phyloP scores from a whole-genome alignment of 2,888 invertebrate genomes.

The Lomographa bimaculata region DNA sequence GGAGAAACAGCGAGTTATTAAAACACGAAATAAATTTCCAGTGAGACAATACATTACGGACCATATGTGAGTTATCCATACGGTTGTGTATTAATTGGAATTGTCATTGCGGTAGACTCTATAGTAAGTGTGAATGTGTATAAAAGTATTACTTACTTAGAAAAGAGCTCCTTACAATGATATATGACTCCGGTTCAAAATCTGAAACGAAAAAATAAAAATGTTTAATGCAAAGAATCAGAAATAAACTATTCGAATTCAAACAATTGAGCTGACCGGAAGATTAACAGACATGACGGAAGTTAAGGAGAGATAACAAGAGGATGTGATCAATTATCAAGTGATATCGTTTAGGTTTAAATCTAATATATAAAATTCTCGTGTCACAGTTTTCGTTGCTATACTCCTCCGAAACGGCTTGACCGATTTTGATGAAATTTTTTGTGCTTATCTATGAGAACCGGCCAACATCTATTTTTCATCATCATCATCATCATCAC shows the following conservation, averaged over 20 bases:
- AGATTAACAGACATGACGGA: slow-evolving; percentile 9
- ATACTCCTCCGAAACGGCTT: too few species aligned
- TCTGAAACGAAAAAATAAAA: slow-evolving; percentile 62
- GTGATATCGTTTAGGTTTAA: too few species aligned
- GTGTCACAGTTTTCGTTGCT: too few species aligned
- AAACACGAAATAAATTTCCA: slow-evolving; percentile 64
- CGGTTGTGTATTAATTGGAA: slow-evolving; percentile 22
- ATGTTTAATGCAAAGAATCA: too few species aligned
- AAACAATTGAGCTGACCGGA: too few species aligned
- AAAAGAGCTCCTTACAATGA: slow-evolving; percentile 69
- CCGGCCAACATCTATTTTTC: too few species aligned
- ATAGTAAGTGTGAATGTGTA: slow-evolving; percentile 4
- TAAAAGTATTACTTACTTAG: slow-evolving; percentile 58
- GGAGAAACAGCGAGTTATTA: slow-evolving; percentile 65
- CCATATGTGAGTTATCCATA: slow-evolving; percentile 35
- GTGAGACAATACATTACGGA: slow-evolving; percentile 48
- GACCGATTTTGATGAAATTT: too few species aligned
- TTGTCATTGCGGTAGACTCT: slow-evolving; percentile 35
- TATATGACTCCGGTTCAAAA: slow-evolving; percentile 79
- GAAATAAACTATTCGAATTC: too few species aligned
- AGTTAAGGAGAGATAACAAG: slow-evolving; percentile 27
- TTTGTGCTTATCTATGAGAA: too few species aligned
- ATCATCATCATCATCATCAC: too few species aligned
- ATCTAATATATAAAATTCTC: too few species aligned
- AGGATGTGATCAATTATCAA: slow-evolving; percentile 44